Base-by-base conservation (phyloP, 2,113 vertebrate genomes). In the Cyprinodon variegatus region DNA sequence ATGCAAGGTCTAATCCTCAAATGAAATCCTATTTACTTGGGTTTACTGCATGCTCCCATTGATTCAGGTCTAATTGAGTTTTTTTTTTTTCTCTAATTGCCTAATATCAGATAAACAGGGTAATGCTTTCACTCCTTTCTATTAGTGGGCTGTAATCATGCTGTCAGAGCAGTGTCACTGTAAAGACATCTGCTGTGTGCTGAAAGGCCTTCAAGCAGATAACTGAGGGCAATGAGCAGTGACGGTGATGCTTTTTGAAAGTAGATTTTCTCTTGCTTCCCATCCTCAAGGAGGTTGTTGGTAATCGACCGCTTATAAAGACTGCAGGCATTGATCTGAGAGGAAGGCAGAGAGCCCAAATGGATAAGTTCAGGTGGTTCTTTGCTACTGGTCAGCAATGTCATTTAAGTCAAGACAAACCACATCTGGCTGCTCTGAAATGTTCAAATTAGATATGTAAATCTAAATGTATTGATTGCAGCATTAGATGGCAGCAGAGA, bases 181-280 rank as follows among this genome's bases (percentile, higher is more conserved):
- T 59, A 61, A 79, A 87, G 68, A 81, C 82, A 78, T 71, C 76
- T 1, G 9, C 72, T 79, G 86, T 61, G 70, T 78, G 85, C 57
- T 81, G 53, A 22, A 69, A 69, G 67, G 67, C 81, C 88, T 76
- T 72, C 81, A 81, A 29, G 79, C 9, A 11, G 78, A 84, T 86
- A 88, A 90, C 67, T 88, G 74, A 90, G 70, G 76, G 77, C 48
- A 22, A 78, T 73, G 80, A 60, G 48, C 1, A 2, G 81, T 83
- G 72, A 76, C 86, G 81, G 65, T 41, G 72, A 83, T 78, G 82
- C 79, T 84, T 74, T 92, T 66, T 89, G 83, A 90, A 79, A 89
- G 86, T 86, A 88, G 85, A 79, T 84, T 92, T 87, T 83, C 85
- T 85, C 80, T 84, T 86, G 64, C 78, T 90, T 82, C 90, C 82